These are phyloP conservation scores for Catocala fraxini DNA, from an alignment of 2,888 invertebrate genomes.

Conservation along the genomic window DNA sequence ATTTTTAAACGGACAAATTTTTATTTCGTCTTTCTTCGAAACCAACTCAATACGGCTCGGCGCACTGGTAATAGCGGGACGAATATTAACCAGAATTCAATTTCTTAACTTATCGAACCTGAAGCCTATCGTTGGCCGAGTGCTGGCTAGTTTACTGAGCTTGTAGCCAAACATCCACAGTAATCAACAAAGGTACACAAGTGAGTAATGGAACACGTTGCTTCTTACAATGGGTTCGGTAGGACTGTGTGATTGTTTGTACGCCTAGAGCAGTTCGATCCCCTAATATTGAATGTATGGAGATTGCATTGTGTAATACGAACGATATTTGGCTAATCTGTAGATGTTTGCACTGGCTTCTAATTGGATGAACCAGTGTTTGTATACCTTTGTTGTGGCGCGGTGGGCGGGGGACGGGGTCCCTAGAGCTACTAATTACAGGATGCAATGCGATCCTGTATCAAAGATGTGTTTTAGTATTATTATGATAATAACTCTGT, in stretches of 20 bases:
- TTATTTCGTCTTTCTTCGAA: no score
- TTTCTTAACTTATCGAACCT: no score
- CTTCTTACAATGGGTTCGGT: slow-evolving; percentile 24
- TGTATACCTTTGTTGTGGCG: slow-evolving; percentile 56
- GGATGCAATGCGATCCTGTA: slow-evolving; percentile 26
- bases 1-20: no score
- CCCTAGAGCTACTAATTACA: slow-evolving; percentile 5
- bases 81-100: no score
- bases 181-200: not conserved
- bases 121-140: no score
- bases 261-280: slow-evolving; percentile 37
- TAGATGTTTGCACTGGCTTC: slow-evolving; percentile 64
- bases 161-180: no score
- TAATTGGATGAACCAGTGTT: slow-evolving; percentile 68
- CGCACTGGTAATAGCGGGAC: no score
- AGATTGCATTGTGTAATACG: slow-evolving; percentile 70
- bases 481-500: no score
- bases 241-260: slow-evolving; percentile 27
- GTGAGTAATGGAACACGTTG: not conserved
- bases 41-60: no score
- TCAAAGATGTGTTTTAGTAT: slow-evolving; percentile 35
- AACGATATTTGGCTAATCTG: slow-evolving; percentile 74
- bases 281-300: slow-evolving; percentile 69
- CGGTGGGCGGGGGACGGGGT: not conserved
- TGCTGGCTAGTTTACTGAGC: no score